Percentiles rank a stretch among this genome's conserved stretches.
Conservation (phyloP, 2,888 invertebrate species). For the Tricholauxania praeusta region DNA sequence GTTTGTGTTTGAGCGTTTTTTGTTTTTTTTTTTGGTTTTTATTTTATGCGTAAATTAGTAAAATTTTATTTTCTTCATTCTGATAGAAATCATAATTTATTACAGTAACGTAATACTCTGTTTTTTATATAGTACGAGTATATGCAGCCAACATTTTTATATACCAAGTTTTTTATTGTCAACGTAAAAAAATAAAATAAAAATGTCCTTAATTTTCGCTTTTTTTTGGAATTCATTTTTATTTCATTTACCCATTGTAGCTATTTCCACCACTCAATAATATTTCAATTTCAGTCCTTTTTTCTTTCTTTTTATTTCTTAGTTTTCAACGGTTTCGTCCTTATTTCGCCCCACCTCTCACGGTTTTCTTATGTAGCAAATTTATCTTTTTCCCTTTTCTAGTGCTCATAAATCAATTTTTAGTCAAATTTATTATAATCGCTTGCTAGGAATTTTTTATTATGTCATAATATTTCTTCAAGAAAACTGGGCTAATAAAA, state of each 20-base stretch:
- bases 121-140: not conserved
- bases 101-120: constrained; percentile 51
- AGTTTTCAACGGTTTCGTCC: not conserved
- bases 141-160: not conserved
- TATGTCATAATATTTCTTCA: not conserved
- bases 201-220: no score
- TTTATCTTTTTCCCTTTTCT: not conserved
- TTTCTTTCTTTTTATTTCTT: not conserved
- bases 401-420: constrained; percentile 11
- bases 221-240: no score
- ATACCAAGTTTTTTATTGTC: no score
- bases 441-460: constrained; percentile 2
- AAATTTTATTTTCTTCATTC: constrained; percentile 24
- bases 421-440: constrained; percentile 13
- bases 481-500: constrained; percentile 8
- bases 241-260: not conserved
- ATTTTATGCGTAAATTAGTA: constrained; percentile 37
- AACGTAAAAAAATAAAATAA: no score
- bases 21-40: constrained; percentile 54
- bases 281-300: not conserved
- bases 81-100: constrained; percentile 68
- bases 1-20: constrained; percentile 29
- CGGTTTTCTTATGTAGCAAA: not conserved
- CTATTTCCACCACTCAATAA: not conserved
- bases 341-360: no score